These are phyloP conservation scores for Masnerella sp. DNA, from an alignment of 2,888 invertebrate genomes.

Conservation along the genomic window DNA sequence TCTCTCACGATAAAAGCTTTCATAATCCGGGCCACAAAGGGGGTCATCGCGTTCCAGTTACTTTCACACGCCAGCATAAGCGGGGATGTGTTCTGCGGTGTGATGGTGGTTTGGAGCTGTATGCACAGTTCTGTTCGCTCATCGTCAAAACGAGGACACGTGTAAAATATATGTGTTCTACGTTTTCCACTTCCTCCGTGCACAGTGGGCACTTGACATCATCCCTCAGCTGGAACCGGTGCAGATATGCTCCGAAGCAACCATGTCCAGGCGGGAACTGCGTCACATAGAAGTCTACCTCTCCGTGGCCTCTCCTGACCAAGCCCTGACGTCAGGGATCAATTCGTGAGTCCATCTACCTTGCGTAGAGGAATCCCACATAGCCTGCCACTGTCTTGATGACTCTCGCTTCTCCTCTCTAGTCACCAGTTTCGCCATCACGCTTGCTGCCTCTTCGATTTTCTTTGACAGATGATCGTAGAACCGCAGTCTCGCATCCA, in stretches of 20 bases:
- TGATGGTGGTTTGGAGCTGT: too few relatives aligned
- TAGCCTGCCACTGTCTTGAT: too few relatives aligned
- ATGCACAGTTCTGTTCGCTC: background rate
- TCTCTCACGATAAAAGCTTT: too few relatives aligned
- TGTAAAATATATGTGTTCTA: background rate
- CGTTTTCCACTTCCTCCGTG: background rate
- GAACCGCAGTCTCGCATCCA: too few relatives aligned
- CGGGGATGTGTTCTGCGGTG: background rate
- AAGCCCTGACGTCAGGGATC: background rate
- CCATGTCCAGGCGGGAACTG: too few relatives aligned
- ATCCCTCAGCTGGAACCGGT: background rate
- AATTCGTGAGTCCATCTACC: background rate
- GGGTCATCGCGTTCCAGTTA: slow-evolving; percentile 9
- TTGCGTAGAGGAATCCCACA: background rate
- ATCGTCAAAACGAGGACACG: background rate
- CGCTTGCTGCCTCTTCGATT: too few relatives aligned
- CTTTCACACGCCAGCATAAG: background rate
- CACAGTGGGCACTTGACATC: background rate
- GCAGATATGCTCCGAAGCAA: background rate
- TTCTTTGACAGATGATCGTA: too few relatives aligned
- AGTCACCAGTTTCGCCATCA: too few relatives aligned
- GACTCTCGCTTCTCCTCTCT: too few relatives aligned
- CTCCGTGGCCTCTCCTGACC: background rate
- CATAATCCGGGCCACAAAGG: too few relatives aligned
- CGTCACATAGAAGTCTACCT: background rate